phyloP scores from a whole-genome alignment of 92 coral and sea anemone genomes.

The Pocillopora meandrina region DNA sequence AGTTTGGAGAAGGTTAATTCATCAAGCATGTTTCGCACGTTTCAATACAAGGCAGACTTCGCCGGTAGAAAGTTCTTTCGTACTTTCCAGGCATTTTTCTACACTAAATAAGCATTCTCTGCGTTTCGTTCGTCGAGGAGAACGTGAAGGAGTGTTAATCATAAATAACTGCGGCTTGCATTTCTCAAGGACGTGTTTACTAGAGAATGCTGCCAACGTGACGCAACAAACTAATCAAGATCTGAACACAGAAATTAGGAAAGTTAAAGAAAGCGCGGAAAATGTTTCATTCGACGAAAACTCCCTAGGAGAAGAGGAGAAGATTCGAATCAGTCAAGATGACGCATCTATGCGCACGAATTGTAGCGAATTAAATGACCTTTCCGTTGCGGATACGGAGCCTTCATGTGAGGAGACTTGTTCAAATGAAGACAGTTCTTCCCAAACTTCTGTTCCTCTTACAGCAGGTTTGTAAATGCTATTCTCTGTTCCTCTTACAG shows the following conservation, averaged over 20 bases:
- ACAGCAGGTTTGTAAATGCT: conserved; percentile 16
- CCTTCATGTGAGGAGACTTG: background rate
- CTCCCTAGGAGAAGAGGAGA: background rate
- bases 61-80: background rate
- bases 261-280: background rate
- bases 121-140: background rate
- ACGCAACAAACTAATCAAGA: background rate
- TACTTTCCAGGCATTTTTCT: background rate
- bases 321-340: background rate
- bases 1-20: background rate
- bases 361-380: background rate
- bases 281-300: background rate
- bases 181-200: conserved; percentile 20
- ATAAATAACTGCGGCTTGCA: background rate
- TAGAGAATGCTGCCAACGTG: background rate
- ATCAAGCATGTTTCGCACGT: background rate
- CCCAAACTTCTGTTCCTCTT: background rate
- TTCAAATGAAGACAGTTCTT: background rate
- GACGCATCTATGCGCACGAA: no score
- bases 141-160: background rate
- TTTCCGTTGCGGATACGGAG: background rate
- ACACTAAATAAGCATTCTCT: background rate
- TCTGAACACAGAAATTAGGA: background rate
- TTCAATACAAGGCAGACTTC: background rate
- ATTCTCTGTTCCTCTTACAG: background rate